These are phyloP conservation scores for Empis stercorea DNA, from an alignment of 2,888 invertebrate species.

Conservation along the genomic window DNA sequence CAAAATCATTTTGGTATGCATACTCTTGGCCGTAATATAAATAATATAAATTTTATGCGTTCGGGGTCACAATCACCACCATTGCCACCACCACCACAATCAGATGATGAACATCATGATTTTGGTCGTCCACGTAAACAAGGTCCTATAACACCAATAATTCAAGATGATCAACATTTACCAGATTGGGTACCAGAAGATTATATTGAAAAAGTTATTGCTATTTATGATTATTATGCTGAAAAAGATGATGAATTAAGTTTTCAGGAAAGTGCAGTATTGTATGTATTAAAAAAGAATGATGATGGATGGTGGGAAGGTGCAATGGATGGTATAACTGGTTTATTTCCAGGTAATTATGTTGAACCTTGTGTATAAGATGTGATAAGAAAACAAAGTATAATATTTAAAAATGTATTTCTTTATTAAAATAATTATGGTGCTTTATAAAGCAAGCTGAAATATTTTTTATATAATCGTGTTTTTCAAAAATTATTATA, in stretches of 20 bases:
- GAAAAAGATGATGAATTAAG: slow-evolving; percentile 92
- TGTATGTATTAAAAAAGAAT: slow-evolving; percentile 93
- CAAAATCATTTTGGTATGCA: slow-evolving; percentile 29
- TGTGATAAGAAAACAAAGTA: no score
- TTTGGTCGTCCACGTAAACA: slow-evolving; percentile 46
- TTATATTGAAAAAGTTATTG: slow-evolving; percentile 87
- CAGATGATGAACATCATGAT: slow-evolving; percentile 55
- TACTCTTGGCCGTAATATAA: slow-evolving; percentile 23
- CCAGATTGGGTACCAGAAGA: slow-evolving; percentile 85
- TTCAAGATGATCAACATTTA: slow-evolving; percentile 66
- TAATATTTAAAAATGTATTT: no score
- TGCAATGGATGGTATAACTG: slow-evolving; percentile 89
- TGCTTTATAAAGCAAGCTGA: no score
- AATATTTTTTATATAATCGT: no score
- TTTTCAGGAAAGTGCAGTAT: slow-evolving; percentile 86
- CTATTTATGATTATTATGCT: slow-evolving; percentile 91
- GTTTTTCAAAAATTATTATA: no score
- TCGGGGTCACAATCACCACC: slow-evolving; percentile 60
- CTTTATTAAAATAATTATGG: no score
- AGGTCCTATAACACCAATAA: slow-evolving; percentile 45
- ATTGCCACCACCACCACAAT: slow-evolving; percentile 64
- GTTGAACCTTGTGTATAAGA: slow-evolving; percentile 75
- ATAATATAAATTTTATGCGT: slow-evolving; percentile 13
- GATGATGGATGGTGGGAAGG: slow-evolving; percentile 98
- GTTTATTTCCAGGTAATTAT: slow-evolving; percentile 95